phyloP scores from a whole-genome alignment of 2,888 invertebrate genomes.

The Aphrophora alni region DNA sequence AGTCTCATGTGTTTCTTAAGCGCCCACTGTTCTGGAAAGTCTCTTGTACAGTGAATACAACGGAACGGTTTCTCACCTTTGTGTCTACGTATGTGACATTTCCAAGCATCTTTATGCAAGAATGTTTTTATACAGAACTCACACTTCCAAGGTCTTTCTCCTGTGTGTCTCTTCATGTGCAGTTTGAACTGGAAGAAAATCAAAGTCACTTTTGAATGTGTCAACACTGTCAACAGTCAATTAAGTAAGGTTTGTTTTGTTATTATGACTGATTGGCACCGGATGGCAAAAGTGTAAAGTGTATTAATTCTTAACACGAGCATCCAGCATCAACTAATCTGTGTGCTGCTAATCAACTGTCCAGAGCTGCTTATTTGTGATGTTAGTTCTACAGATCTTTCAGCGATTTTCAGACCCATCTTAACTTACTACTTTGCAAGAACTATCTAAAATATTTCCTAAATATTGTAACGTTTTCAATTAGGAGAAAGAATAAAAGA shows the following conservation, averaged over 20 bases:
- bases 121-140: conserved; percentile 65
- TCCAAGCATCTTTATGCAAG: conserved; percentile 67
- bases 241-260: not conserved
- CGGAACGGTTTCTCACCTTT: conserved; percentile 68
- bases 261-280: not conserved
- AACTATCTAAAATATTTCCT: too few species aligned
- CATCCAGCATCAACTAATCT: too few species aligned
- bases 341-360: too few species aligned
- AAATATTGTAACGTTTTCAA: too few species aligned
- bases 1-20: conserved; percentile 68
- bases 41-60: conserved; percentile 65
- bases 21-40: conserved; percentile 71
- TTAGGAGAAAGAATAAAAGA: too few species aligned
- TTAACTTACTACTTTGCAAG: too few species aligned
- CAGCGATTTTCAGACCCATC: too few species aligned
- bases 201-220: too few species aligned
- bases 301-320: too few species aligned
- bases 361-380: too few species aligned
- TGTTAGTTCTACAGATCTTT: too few species aligned
- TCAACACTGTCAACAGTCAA: too few species aligned
- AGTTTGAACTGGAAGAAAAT: conserved; percentile 61
- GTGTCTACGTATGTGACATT: conserved; percentile 71
- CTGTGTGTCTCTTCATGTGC: conserved; percentile 68
- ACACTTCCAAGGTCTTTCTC: conserved; percentile 66
- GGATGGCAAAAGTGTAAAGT: not conserved